Percentiles rank a stretch among this genome's conserved stretches.
These are phyloP conservation scores for Gnathonemus longibarbis DNA, from an alignment of 2,113 vertebrate species.

Conservation along the genomic window DNA sequence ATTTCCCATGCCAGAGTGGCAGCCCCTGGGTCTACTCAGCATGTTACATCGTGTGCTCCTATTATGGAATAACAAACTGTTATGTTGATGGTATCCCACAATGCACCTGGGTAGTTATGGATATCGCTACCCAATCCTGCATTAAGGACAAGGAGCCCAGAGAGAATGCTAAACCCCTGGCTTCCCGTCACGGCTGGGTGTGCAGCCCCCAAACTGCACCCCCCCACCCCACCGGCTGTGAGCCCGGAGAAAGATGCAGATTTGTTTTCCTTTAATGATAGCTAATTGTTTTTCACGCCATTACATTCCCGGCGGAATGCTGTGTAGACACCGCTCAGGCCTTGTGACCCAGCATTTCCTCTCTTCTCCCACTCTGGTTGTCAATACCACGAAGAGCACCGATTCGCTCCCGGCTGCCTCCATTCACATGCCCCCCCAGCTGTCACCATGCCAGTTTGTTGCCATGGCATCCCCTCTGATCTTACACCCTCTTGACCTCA, in stretches of 20 bases:
- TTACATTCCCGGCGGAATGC: constrained; percentile 16
- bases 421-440: neutral
- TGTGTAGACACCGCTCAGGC: constrained; percentile 17
- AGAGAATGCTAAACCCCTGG: constrained; percentile 11
- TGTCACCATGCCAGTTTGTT: neutral
- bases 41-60: neutral
- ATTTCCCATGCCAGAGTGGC: neutral
- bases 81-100: neutral
- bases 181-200: constrained; percentile 26
- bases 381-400: constrained; percentile 19
- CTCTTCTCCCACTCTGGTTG: constrained; percentile 27
- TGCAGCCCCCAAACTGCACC: constrained; percentile 10
- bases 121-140: constrained; percentile 30
- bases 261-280: constrained; percentile 36
- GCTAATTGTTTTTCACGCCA: constrained; percentile 37
- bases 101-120: neutral
- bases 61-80: neutral
- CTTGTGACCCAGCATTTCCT: constrained; percentile 17
- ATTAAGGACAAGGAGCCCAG: constrained; percentile 37
- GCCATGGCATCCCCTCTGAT: neutral
- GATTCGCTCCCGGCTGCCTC: neutral
- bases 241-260: constrained; percentile 24
- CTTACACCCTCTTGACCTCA: neutral
- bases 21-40: neutral
- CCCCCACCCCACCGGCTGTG: constrained; percentile 20